Base-by-base conservation (phyloP, 2,888 invertebrate species). In the Carpatolechia fugitivella region DNA sequence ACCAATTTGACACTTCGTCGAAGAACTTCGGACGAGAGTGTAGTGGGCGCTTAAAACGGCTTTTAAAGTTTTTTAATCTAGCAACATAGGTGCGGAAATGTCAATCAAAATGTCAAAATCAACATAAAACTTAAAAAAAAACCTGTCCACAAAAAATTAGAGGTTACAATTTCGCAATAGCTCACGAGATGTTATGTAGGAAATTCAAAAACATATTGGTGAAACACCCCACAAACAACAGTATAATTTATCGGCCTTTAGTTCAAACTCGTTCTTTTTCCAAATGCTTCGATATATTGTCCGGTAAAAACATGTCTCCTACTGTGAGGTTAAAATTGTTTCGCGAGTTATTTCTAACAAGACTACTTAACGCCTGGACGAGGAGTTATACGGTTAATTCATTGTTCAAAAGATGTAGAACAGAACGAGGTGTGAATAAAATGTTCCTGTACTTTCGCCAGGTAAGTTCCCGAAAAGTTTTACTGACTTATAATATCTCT, bases 121-220 rank as follows among this genome's bases (percentile, higher is more conserved):
- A 56, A 55, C 62, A 54, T n/a, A n/a, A n/a, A n/a, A n/a, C n/a
- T n/a, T n/a, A n/a, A n/a, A 47, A 46, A 53, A 38, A 36, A 29
- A 13, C 20, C 24, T 18, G 35, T n/a, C 48, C 31, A 38, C 16
- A 31, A 58, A 53, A 58, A 56, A 68, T 69, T 70, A 65, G 64
- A 82, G 82, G 82, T 84, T 83, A 82, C 70, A 71, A 75, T 82
- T 79, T 82, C 73, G 76, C 72, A 80, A 81, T 74, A 67, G 56
- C 62, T 69, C 65, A 65, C 68, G 76, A 74, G 63, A 83, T 82
- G 80, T 74, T 81, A 81, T 73, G 74, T 70, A 77, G 75, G 65
- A 77, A 70, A 76, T 68, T 76, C 61, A 77, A 68, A 65, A 70
- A 76, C 70, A 73, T 79, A 73, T 55, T 74, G 65, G 60, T 69